Evolutionary conservation across 2,113 vertebrate species (phyloP).

Genomic region (Chunga burmeisteri): DNA sequence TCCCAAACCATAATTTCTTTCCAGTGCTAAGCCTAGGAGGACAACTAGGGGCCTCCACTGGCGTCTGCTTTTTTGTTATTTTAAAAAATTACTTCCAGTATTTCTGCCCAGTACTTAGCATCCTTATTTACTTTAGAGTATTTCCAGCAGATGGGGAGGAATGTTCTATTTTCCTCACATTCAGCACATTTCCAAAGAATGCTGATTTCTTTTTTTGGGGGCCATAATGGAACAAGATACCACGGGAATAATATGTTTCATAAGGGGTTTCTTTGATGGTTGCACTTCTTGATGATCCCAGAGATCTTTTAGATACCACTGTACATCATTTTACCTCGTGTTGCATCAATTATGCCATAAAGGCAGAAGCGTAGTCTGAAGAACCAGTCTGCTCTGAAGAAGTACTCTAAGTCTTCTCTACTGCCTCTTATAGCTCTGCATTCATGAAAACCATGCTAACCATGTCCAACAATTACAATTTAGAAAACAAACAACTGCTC

Average conservation of each 20-base stretch:
- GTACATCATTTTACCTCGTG: background rate
- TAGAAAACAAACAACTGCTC: background rate
- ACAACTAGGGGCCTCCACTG: background rate
- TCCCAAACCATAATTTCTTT: conserved; percentile 40
- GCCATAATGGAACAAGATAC: background rate
- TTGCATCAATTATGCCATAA: background rate
- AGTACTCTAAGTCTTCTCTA: background rate
- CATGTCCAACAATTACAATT: background rate
- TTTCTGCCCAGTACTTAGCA: conserved; percentile 48
- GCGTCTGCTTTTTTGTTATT: conserved; percentile 48
- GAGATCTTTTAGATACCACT: background rate
- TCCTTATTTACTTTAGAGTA: conserved; percentile 51
- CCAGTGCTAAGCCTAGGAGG: conserved; percentile 11
- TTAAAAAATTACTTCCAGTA: conserved; percentile 57
- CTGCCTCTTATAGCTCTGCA: background rate
- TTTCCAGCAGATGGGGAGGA: conserved; percentile 40
- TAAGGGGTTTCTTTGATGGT: background rate
- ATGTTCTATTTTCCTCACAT: conserved; percentile 40
- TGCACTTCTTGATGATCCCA: background rate
- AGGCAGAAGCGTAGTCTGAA: background rate
- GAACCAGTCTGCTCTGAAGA: background rate
- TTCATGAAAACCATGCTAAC: background rate
- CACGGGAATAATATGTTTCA: background rate
- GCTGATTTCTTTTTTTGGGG: background rate
- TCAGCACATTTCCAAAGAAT: conserved; percentile 44